Conservation (phyloP, 2,113 vertebrate species). For the Antidorcas marsupialis region DNA sequence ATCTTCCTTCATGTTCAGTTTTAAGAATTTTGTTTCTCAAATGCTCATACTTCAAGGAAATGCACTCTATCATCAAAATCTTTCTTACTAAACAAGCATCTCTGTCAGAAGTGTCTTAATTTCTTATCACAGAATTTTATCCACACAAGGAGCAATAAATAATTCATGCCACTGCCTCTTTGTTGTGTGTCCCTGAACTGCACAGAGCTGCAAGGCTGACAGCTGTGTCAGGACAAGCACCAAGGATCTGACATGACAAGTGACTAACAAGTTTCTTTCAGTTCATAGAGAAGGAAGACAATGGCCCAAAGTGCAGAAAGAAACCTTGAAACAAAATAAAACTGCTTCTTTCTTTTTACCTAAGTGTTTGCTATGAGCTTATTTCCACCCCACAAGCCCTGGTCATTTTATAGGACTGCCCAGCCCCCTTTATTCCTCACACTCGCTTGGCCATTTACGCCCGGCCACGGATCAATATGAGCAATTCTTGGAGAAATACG, state of each 20-base stretch:
- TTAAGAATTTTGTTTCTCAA: conserved; percentile 52
- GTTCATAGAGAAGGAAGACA: conserved; percentile 81
- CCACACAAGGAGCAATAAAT: conserved; percentile 85
- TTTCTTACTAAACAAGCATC: conserved; percentile 77
- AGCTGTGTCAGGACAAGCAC: conserved; percentile 88
- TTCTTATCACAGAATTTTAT: conserved; percentile 87
- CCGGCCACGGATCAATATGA: conserved; percentile 97
- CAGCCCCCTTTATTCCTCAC: conserved; percentile 88
- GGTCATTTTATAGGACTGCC: conserved; percentile 84
- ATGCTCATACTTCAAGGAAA: conserved; percentile 68
- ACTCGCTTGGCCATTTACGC: conserved; percentile 94
- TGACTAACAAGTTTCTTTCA: conserved; percentile 89
- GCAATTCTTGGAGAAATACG: conserved; percentile 98
- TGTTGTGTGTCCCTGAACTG: conserved; percentile 86
- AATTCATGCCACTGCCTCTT: conserved; percentile 86
- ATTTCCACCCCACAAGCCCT: conserved; percentile 84
- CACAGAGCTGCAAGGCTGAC: conserved; percentile 84
- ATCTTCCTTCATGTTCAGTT: background rate
- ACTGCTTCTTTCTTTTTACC: conserved; percentile 83
- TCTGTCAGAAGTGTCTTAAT: conserved; percentile 86
- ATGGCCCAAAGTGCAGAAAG: conserved; percentile 80
- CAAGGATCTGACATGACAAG: conserved; percentile 88
- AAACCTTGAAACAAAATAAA: conserved; percentile 81
- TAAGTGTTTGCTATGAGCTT: conserved; percentile 84
- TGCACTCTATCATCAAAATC: conserved; percentile 71